Base-by-base conservation (phyloP, 2,797 vertebrate species). In the Furcifer pardalis region DNA sequence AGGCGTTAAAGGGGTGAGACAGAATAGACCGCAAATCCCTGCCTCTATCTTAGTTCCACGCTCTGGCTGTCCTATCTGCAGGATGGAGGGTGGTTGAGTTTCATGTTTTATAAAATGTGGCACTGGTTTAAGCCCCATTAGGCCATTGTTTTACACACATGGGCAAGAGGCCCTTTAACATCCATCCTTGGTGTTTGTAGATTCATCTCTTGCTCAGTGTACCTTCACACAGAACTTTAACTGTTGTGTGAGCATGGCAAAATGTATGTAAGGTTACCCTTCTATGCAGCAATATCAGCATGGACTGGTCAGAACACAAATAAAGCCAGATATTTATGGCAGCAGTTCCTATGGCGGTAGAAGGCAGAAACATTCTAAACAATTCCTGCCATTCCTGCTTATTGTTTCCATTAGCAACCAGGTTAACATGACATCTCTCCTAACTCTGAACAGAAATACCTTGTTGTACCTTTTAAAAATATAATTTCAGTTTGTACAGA, bases 371-470 rank as follows among this genome's bases (percentile, higher is more conserved):
- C 23, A 52, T 71, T 86, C 52, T 71, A 40, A 86, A 77, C 73
- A 86, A 71, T 77, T 76, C 71, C 59, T 71, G 73, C 81, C 69
- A 77, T 82, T 72, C 37, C 25, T 32, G 79, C 63, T 40, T 19
- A 65, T 30, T 62, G 84, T 63, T 86, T 81, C 75, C 42, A 77
- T 77, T 86, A 84, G 84, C 79, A 86, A 69, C 32, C 1, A 32
- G 79, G 79, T 86, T 81, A 82, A 77, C 42, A 46, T 82, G 84
- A 82, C 84, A 86, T 77, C 73, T 77, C 65, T 77, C 42, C 21
- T 79, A 63, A 73, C 42, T 42, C 52, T 62, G n/a, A 62, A 23
- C 30, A 81, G 27, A 37, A 37, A 56, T 56, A 37, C 68, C 10
- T 62, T 82, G n/a, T 62, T 74, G 30, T 5, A 30, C 49, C 23